A percentile compares a stretch with the other conserved stretches of the same genome.
Conservation (phyloP, 2,888 invertebrate species). For the Ophion slaviceki region DNA sequence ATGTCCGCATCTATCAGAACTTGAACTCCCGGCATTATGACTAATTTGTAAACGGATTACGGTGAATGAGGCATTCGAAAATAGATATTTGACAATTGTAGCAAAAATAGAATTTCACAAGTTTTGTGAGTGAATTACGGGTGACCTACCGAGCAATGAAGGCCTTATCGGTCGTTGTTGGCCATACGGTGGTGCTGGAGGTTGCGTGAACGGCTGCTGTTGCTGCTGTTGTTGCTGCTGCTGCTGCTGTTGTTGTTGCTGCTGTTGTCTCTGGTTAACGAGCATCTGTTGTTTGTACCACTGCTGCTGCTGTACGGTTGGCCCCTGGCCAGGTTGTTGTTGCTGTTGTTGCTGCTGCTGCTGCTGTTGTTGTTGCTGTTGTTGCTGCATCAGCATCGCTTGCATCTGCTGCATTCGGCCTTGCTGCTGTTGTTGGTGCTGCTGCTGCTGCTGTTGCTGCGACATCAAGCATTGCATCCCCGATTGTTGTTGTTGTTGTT, state of each 20-base stretch:
- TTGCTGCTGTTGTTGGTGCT: constrained; percentile 84
- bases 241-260: constrained; percentile 82
- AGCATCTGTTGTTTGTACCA: constrained; percentile 76
- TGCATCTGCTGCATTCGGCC: constrained; percentile 84
- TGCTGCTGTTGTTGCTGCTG: constrained; percentile 82
- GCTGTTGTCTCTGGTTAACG: constrained; percentile 75
- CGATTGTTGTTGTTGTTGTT: constrained; percentile 79
- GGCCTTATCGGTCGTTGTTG: constrained; percentile 85
- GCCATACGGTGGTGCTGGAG: constrained; percentile 86
- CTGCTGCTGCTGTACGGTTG: constrained; percentile 72
- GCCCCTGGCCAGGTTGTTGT: constrained; percentile 77
- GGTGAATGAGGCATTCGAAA: too few species aligned
- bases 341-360: constrained; percentile 82
- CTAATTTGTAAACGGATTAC: too few species aligned
- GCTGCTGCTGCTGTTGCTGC: constrained; percentile 84
- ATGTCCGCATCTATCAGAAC: too few species aligned
- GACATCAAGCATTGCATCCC: constrained; percentile 82
- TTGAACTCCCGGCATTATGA: too few species aligned
- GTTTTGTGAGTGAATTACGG: not conserved
- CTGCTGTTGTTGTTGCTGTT: constrained; percentile 84
- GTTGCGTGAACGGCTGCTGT: constrained; percentile 86
- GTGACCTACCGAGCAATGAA: constrained; percentile 78
- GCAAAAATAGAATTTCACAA: not conserved
- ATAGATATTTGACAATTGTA: not conserved
- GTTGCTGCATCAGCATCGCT: constrained; percentile 83